Conservation (phyloP, 2,888 invertebrate species). For the Abrostola tripartita region DNA sequence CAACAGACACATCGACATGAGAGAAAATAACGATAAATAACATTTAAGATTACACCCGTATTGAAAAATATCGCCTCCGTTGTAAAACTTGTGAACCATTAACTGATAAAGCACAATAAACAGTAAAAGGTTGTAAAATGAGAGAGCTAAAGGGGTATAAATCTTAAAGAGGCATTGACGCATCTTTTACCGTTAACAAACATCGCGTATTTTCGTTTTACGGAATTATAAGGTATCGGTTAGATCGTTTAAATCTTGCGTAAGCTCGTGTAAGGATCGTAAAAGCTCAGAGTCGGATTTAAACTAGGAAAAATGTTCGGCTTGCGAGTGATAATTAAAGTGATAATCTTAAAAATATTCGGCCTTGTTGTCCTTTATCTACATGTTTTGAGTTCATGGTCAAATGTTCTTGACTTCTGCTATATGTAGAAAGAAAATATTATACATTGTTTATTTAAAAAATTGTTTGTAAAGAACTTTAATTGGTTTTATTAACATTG, state of each 20-base stretch:
- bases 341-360: too few relatives aligned
- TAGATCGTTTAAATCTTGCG: slow-evolving; percentile 59
- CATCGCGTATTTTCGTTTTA: slow-evolving; percentile 53
- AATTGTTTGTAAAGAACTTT: too few relatives aligned
- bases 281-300: slow-evolving; percentile 42
- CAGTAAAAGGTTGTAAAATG: slow-evolving; percentile 32
- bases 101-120: slow-evolving; percentile 51
- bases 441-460: too few relatives aligned
- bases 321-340: too few relatives aligned
- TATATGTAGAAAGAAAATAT: too few relatives aligned
- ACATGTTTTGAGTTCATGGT: too few relatives aligned
- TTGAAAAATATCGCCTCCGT: slow-evolving; percentile 23
- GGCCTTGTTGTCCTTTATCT: too few relatives aligned
- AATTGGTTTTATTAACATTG: too few relatives aligned
- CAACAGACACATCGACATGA: slow-evolving; percentile 40
- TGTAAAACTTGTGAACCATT: slow-evolving; percentile 46
- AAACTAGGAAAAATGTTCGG: not conserved
- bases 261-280: slow-evolving; percentile 64
- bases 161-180: slow-evolving; percentile 51
- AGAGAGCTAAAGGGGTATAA: slow-evolving; percentile 49
- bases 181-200: slow-evolving; percentile 54
- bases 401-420: too few relatives aligned
- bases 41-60: slow-evolving; percentile 32
- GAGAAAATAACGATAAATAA: slow-evolving; percentile 38
- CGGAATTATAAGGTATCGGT: slow-evolving; percentile 53